A percentile compares a stretch with the other conserved stretches of the same genome.
These are phyloP conservation scores for Rhabdomys dilectus DNA, from an alignment of 2,113 vertebrate genomes.

Conservation along the genomic window DNA sequence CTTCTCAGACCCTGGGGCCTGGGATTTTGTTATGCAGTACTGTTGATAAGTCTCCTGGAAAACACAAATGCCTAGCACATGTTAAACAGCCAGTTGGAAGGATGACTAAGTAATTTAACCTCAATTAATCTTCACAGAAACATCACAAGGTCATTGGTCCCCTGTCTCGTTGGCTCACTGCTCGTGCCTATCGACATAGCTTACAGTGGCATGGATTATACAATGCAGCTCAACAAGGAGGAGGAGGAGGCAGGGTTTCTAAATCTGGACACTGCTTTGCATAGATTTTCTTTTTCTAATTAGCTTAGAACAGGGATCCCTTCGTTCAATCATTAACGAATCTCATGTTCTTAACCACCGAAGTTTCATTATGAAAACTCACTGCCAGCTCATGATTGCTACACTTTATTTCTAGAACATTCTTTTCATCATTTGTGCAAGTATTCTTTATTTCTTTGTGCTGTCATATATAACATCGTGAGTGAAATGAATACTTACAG, in stretches of 20 bases:
- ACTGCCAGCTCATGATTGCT: not conserved
- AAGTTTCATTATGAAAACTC: not conserved
- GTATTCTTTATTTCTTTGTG: not conserved
- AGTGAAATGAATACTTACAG: not conserved
- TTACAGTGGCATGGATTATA: not conserved
- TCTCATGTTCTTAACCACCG: not conserved
- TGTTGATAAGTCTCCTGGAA: not conserved
- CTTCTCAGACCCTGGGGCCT: not conserved
- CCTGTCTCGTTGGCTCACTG: not conserved
- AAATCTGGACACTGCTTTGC: not conserved
- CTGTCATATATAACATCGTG: not conserved
- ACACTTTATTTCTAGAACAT: slow-evolving; percentile 19
- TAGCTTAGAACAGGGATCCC: not conserved
- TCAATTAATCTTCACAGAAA: slow-evolving; percentile 27
- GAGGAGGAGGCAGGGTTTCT: not conserved
- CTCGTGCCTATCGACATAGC: not conserved
- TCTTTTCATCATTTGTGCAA: not conserved
- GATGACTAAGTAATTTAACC: not conserved
- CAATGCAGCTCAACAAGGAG: not conserved
- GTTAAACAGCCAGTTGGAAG: not conserved
- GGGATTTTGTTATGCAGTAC: not conserved
- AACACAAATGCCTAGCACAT: not conserved
- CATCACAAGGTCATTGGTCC: too few species aligned
- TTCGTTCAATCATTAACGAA: not conserved
- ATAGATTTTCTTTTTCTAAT: not conserved